Conservation (phyloP, 2,888 invertebrate genomes). For the Hirtodrosophila cameraria region DNA sequence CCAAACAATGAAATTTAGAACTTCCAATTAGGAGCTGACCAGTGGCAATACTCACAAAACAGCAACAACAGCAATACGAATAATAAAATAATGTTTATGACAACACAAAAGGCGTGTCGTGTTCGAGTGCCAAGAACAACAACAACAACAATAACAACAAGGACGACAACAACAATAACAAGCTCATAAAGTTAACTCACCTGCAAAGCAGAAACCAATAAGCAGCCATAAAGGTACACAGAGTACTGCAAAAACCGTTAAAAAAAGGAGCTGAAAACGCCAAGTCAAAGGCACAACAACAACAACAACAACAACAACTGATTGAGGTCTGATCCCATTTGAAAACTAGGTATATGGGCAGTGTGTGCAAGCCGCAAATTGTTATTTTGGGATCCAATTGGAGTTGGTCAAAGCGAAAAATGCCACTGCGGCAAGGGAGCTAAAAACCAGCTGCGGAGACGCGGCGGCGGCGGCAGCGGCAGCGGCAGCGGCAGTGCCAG, state of each 20-base stretch:
- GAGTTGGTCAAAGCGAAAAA: constrained; percentile 49
- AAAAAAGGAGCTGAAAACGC: constrained; percentile 15
- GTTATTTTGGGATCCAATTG: constrained; percentile 42
- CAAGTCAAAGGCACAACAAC: constrained; percentile 59
- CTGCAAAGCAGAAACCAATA: constrained; percentile 63
- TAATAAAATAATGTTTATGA: constrained; percentile 74
- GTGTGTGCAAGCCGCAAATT: constrained; percentile 44
- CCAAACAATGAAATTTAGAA: constrained; percentile 79
- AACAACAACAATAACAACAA: constrained; percentile 36
- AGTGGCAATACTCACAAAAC: constrained; percentile 16
- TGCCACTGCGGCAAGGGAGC: constrained; percentile 6
- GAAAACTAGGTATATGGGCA: constrained; percentile 39
- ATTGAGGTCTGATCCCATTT: constrained; percentile 57
- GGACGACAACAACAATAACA: constrained; percentile 58
- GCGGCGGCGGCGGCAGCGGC: not conserved
- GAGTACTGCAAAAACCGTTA: constrained; percentile 13
- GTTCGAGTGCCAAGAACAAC: constrained; percentile 26
- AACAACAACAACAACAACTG: too few species aligned
- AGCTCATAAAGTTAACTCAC: constrained; percentile 68
- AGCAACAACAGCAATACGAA: constrained; percentile 40
- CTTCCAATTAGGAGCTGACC: constrained; percentile 76
- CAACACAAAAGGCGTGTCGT: constrained; percentile 69
- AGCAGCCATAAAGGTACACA: constrained; percentile 50
- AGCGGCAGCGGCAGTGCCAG: constrained; percentile 3
- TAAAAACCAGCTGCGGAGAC: not conserved